Base-by-base conservation (phyloP, 2,113 vertebrate species). In the Recurvirostra avosetta region DNA sequence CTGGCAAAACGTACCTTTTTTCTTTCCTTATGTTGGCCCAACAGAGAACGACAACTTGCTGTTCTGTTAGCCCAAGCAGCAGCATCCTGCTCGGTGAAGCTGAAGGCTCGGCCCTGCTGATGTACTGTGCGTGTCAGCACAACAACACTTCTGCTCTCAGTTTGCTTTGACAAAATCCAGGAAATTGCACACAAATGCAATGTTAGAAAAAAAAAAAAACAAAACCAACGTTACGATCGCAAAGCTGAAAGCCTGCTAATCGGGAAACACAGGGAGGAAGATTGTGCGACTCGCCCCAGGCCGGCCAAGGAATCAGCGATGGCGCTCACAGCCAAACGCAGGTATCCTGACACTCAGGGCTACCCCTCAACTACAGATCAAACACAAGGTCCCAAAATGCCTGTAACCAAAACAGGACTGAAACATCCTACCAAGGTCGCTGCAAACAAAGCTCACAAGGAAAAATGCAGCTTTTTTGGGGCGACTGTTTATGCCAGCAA, bases 251-350 rank as follows among this genome's bases (percentile, higher is more conserved):
- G 86, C 59, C 66, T 90, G 81, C 55, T 83, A 63, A 66, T 12
- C 0, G 3, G 58, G 82, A 66, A 45, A 76, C 0, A 15, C 4
- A 7, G 61, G 52, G 36, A 62, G 72, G 26, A 74, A 76, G 50
- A 66, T 5, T 32, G 13, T 58, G 59, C 1, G 5, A 23, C 26
- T 83, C 2, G 2, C 25, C 50, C 1, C 12, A 52, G 86, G 72
- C 36, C 61, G 30, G 81, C 56, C 20, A 1, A 12, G 91, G 89
- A 61, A 11, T 13, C 0, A 0, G 21, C 0, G 1, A 22, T 0
- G 0, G 41, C 45, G 61, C 45, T 76, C 21, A 11, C 26, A 30
- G 79, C 52, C 0, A 0, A 52, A 34, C 0, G 0, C 85, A 71
- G 76, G 41, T 68, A 43, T 74, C 6, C 25, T 53, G 63, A 75